A percentile compares a stretch with the other conserved stretches of the same genome.
phyloP scores from a whole-genome alignment of 2,797 vertebrate genomes.

The Argentina silus region DNA sequence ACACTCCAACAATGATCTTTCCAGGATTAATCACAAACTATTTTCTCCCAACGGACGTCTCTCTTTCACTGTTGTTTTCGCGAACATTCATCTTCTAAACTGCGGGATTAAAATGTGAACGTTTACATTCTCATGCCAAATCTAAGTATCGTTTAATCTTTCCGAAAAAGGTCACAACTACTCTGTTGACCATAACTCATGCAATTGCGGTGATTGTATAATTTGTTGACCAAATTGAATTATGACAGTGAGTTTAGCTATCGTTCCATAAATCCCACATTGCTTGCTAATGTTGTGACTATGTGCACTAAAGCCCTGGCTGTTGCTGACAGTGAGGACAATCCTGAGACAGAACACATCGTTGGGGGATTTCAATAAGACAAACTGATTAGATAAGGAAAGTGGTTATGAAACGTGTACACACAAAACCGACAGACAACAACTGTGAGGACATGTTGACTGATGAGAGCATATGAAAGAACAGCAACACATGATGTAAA shows the following conservation, averaged over 20 bases:
- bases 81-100: slow-evolving; percentile 7
- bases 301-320: slow-evolving; percentile 37
- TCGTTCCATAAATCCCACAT: slow-evolving; percentile 50
- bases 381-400: slow-evolving; percentile 49
- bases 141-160: slow-evolving; percentile 5
- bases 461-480: neutral
- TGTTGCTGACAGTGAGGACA: slow-evolving; percentile 36
- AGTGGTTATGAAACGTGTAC: slow-evolving; percentile 21
- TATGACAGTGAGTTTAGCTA: slow-evolving; percentile 45
- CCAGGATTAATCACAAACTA: slow-evolving; percentile 56
- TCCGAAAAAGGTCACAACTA: slow-evolving; percentile 12
- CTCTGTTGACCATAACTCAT: slow-evolving; percentile 15
- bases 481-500: neutral
- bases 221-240: slow-evolving; percentile 40
- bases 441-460: neutral
- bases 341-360: slow-evolving; percentile 18
- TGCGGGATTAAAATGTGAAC: neutral
- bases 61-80: neutral
- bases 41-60: slow-evolving; percentile 15
- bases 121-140: slow-evolving; percentile 1
- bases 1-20: slow-evolving; percentile 70
- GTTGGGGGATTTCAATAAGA: slow-evolving; percentile 23
- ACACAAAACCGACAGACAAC: slow-evolving; percentile 14
- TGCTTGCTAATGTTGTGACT: slow-evolving; percentile 47
- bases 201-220: slow-evolving; percentile 30